These are phyloP conservation scores for Eupithecia vulgata DNA, from an alignment of 2,888 invertebrate species.

Conservation along the genomic window DNA sequence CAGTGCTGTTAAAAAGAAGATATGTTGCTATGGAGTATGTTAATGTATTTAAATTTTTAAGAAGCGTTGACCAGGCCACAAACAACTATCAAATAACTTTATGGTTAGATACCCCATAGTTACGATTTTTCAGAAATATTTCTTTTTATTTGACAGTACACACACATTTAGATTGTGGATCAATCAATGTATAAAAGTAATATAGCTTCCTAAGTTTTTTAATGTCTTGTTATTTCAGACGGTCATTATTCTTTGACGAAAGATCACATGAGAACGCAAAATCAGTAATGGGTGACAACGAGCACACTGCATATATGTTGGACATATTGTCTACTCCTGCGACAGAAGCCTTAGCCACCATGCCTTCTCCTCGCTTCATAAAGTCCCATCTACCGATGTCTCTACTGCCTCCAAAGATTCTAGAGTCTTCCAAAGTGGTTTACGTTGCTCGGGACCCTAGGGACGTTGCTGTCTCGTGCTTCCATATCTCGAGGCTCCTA, in stretches of 20 bases:
- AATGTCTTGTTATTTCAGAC: slow-evolving; percentile 20
- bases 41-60: not conserved
- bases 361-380: slow-evolving; percentile 60
- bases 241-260: slow-evolving; percentile 29
- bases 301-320: slow-evolving; percentile 10
- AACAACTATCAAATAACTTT: too few species aligned
- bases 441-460: slow-evolving; percentile 92
- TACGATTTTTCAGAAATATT: too few species aligned
- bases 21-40: slow-evolving; percentile 26
- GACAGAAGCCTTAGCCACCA: slow-evolving; percentile 33
- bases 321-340: slow-evolving; percentile 24
- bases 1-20: slow-evolving; percentile 64
- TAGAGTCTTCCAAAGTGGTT: slow-evolving; percentile 83
- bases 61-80: too few species aligned
- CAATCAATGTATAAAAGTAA: too few species aligned
- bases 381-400: slow-evolving; percentile 88
- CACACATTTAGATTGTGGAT: too few species aligned
- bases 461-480: slow-evolving; percentile 91
- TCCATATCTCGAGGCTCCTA: slow-evolving; percentile 84
- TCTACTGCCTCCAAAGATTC: slow-evolving; percentile 84
- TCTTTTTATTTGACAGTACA: too few species aligned
- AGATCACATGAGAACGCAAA: slow-evolving; percentile 2
- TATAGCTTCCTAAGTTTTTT: too few species aligned
- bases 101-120: too few species aligned
- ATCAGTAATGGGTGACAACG: not conserved